Conservation (phyloP, 2,113 vertebrate genomes). For the Labrus mixtus region DNA sequence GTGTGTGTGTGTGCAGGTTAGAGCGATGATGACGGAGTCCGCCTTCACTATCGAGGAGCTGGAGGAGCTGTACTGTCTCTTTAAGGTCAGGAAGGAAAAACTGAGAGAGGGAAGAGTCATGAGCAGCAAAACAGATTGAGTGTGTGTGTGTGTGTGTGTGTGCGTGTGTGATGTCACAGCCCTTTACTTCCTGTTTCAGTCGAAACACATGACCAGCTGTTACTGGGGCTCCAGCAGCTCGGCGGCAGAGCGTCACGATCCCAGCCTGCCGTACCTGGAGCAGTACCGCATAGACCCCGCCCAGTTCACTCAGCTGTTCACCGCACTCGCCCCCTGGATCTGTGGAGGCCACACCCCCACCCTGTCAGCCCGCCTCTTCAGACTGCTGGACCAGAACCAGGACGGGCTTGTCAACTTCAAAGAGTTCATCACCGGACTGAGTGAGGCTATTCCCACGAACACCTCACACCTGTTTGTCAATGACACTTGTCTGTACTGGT, state of each 20-base stretch:
- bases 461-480: neutral
- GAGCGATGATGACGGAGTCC: conserved; percentile 93
- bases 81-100: conserved; percentile 87
- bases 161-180: neutral
- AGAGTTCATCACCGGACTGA: conserved; percentile 95
- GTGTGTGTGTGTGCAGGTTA: conserved; percentile 83
- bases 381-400: conserved; percentile 92
- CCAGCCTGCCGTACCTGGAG: conserved; percentile 95
- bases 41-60: conserved; percentile 95
- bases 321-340: conserved; percentile 88
- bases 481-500: neutral
- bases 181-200: conserved; percentile 73
- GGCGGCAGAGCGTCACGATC: conserved; percentile 87
- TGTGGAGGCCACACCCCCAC: conserved; percentile 88
- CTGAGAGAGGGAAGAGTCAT: neutral
- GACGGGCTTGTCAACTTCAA: conserved; percentile 98
- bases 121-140: neutral
- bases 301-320: conserved; percentile 92
- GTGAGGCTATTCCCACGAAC: conserved; percentile 74
- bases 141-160: no score
- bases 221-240: conserved; percentile 92
- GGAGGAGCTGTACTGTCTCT: conserved; percentile 95
- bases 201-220: conserved; percentile 94
- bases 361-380: conserved; percentile 91
- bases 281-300: conserved; percentile 93